Evolutionary conservation across 2,888 invertebrate genomes (phyloP).

Genomic region (Norana najaformis): DNA sequence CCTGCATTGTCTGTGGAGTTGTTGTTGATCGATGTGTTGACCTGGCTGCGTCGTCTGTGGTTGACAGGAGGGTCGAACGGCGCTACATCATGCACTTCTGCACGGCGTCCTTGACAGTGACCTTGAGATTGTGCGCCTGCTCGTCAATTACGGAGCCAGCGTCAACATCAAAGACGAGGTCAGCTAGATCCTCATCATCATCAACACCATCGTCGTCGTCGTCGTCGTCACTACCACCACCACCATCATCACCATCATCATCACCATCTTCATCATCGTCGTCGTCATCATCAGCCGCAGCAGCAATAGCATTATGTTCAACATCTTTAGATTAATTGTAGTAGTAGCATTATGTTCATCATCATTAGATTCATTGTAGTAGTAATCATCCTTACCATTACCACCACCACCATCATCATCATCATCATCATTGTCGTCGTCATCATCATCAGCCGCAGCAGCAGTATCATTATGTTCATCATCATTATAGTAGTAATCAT

Average conservation of each 20-base stretch:
- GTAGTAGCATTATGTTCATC: slow-evolving; percentile 8
- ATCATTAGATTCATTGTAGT: neutral
- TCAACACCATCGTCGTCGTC: slow-evolving; percentile 31
- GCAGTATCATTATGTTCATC: neutral
- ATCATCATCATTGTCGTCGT: slow-evolving; percentile 30
- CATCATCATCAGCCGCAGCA: neutral
- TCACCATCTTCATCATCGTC: neutral
- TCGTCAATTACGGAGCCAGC: slow-evolving; percentile 34
- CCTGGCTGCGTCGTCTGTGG: neutral
- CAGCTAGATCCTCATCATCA: slow-evolving; percentile 26
- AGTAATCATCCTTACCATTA: neutral
- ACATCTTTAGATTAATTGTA: too few relatives aligned
- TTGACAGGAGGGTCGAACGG: slow-evolving; percentile 33
- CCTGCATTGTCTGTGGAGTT: neutral
- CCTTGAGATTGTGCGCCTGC: slow-evolving; percentile 31
- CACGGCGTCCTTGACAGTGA: slow-evolving; percentile 35
- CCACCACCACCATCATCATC: slow-evolving; percentile 17
- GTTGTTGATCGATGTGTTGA: neutral
- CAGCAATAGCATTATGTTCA: neutral
- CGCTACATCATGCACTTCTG: slow-evolving; percentile 31
- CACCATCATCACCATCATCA: neutral
- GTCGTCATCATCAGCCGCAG: neutral
- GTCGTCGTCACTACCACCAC: neutral
- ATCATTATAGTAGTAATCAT: neutral
- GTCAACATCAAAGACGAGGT: slow-evolving; percentile 35